These are phyloP conservation scores for Okapia johnstoni DNA, from an alignment of 2,113 vertebrate species.

Conservation along the genomic window DNA sequence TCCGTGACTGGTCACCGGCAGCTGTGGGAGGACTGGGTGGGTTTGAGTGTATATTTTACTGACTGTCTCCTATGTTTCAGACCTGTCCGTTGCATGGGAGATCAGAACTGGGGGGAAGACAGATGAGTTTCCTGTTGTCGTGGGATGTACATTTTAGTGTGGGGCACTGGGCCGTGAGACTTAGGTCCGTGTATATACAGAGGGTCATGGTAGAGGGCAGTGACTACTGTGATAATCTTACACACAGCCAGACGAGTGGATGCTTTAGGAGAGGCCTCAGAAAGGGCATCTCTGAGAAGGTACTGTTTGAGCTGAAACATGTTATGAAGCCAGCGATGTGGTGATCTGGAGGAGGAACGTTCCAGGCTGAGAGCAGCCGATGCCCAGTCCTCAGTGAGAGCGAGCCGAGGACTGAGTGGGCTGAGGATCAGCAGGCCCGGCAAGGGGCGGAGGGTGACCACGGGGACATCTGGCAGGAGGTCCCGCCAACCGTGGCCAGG, in stretches of 20 bases:
- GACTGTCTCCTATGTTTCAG: background rate
- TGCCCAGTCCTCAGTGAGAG: background rate
- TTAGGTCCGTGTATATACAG: background rate
- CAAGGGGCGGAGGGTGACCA: background rate
- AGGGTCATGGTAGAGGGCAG: background rate
- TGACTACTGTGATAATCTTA: background rate
- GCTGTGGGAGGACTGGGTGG: background rate
- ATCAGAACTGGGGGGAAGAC: background rate
- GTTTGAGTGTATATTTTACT: background rate
- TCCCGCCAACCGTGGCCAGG: background rate
- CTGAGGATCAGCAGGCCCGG: background rate
- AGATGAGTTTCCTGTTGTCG: background rate
- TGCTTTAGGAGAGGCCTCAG: background rate
- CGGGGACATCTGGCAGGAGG: background rate
- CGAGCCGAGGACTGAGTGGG: background rate
- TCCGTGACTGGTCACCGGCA: background rate
- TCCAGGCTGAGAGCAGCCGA: background rate
- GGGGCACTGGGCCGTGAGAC: rapidly evolving
- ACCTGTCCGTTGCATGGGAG: background rate
- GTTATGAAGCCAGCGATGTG: background rate
- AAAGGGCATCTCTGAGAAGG: background rate
- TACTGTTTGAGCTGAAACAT: background rate
- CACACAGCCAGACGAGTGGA: background rate
- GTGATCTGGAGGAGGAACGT: background rate
- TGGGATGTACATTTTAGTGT: background rate